Percentiles rank a stretch among this genome's conserved stretches.
These are phyloP conservation scores for Holothuria glaberrima DNA, from an alignment of 35 echinoderm and acorn worm species.

Conservation along the genomic window DNA sequence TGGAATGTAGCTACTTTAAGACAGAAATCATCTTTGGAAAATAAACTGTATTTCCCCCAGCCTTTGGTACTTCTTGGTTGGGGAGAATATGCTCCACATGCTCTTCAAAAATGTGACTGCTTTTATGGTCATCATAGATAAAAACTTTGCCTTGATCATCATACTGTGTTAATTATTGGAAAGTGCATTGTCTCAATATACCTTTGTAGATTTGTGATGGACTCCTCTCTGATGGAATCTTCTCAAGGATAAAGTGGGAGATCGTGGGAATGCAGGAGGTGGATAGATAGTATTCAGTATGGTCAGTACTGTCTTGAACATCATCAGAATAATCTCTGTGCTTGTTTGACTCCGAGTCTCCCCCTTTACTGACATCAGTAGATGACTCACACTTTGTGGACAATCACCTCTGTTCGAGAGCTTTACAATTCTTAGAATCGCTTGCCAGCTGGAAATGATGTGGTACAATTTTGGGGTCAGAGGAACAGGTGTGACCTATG, in stretches of 20 bases:
- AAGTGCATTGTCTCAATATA: neutral
- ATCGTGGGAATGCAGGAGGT: conserved; percentile 3
- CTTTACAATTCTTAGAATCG: neutral
- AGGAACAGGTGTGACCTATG: conserved; percentile 7
- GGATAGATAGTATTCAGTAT: neutral
- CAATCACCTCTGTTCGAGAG: conserved; percentile 18
- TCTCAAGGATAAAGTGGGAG: neutral
- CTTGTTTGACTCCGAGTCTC: neutral
- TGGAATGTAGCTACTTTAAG: neutral
- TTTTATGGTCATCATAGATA: conserved; percentile 1
- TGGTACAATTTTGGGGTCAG: conserved; percentile 18
- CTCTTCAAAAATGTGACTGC: conserved; percentile 8
- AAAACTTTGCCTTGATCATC: conserved; percentile 14
- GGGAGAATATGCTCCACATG: neutral
- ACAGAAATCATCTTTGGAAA: neutral
- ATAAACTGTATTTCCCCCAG: neutral
- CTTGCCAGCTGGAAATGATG: conserved; percentile 5
- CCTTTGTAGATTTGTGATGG: neutral
- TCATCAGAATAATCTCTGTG: neutral
- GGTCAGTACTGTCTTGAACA: neutral
- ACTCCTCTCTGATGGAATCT: neutral
- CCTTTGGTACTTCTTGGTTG: neutral
- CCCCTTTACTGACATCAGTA: neutral
- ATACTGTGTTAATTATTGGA: neutral
- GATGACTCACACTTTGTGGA: neutral